Evolutionary conservation across 2,113 vertebrate species (phyloP).

Genomic region (rat (Rattus norvegicus)): GRCr8 NC_086020.1:209147501-209148000

Average conservation of each 20-base stretch:
- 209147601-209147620: not conserved
- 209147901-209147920: not conserved
- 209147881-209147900: not conserved
- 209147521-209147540: fast-evolving
- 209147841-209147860: not conserved
- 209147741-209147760: not conserved
- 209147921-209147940: not conserved
- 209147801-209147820: not conserved
- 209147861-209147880: not conserved
- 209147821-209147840: not conserved
- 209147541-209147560: too few relatives aligned
- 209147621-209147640: not conserved
- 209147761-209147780: not conserved
- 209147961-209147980: not conserved
- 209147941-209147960: not conserved
- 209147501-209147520: not conserved
- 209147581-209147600: not conserved
- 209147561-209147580: not conserved
- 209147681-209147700: conserved; percentile 19
- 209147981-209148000: conserved; percentile 38
- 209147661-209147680: not conserved
- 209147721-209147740: not conserved
- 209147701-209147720: not conserved
- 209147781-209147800: not conserved
- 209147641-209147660: too few relatives aligned